phyloP scores from a whole-genome alignment of 2,113 vertebrate genomes.

The Axis porcinus region DNA sequence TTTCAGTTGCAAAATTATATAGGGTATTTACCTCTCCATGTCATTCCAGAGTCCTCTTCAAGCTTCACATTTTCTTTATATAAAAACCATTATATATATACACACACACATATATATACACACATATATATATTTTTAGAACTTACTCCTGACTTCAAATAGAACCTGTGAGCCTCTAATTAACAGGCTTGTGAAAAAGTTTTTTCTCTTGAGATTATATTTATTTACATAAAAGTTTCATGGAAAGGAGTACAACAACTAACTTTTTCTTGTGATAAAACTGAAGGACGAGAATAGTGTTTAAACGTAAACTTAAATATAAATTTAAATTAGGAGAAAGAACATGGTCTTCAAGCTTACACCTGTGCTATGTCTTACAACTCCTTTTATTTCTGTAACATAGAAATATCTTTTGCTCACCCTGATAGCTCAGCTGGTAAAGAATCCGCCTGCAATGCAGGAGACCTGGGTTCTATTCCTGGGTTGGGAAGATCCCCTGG shows the following conservation, averaged over 20 bases:
- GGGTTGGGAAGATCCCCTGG: not conserved
- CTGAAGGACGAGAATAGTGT: slow-evolving; percentile 15
- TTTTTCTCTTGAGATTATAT: slow-evolving; percentile 30
- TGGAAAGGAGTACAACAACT: not conserved
- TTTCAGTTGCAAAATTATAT: slow-evolving; percentile 12
- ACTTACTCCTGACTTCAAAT: not conserved
- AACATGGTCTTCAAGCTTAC: not conserved
- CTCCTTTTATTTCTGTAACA: not conserved
- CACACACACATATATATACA: no score
- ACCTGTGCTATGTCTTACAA: not conserved
- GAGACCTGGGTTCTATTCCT: not conserved
- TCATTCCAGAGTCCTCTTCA: not conserved
- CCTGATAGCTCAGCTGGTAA: not conserved
- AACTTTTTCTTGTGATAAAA: slow-evolving; percentile 19
- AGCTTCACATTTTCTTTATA: not conserved
- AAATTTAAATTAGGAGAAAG: not conserved
- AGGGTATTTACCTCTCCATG: not conserved
- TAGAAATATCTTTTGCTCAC: not conserved
- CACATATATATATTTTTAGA: not conserved
- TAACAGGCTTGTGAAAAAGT: slow-evolving; percentile 34
- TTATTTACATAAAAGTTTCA: slow-evolving; percentile 18
- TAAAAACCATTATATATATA: not conserved
- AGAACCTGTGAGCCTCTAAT: slow-evolving; percentile 14
- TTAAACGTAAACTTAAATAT: slow-evolving; percentile 16
- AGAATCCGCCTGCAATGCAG: not conserved